Evolutionary conservation across 2,113 vertebrate genomes (phyloP).

Genomic region (Sterrhoptilus dennistouni): DNA sequence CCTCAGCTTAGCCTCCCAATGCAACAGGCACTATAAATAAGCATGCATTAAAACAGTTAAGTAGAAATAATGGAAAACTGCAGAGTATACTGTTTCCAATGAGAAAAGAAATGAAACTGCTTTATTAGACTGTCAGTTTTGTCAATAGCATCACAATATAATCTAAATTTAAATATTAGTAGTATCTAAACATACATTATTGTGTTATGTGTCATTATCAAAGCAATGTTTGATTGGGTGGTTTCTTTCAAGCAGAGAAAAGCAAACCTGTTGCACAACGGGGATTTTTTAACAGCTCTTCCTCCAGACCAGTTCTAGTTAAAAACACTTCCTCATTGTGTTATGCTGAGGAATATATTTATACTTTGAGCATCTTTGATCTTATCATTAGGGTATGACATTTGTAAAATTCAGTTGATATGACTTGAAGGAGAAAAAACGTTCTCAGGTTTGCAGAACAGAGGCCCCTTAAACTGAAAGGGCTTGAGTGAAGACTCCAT

Average conservation of each 20-base stretch:
- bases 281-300: constrained; percentile 21
- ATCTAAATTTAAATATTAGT: background rate
- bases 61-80: background rate
- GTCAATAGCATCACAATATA: background rate
- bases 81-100: background rate
- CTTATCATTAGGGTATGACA: background rate
- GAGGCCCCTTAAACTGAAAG: background rate
- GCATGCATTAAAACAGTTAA: background rate
- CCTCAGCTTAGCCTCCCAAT: background rate
- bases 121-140: background rate
- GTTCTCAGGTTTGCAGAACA: background rate
- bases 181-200: background rate
- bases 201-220: background rate
- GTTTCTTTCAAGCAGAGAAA: background rate
- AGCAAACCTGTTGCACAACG: constrained; percentile 7
- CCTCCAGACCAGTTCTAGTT: background rate
- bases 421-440: background rate
- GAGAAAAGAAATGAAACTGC: background rate
- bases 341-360: background rate
- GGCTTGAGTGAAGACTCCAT: background rate
- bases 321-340: constrained; percentile 33
- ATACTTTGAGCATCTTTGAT: background rate
- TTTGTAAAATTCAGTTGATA: background rate
- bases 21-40: background rate
- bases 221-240: background rate